Percentiles rank a stretch among this genome's conserved stretches.
phyloP scores from a whole-genome alignment of 2,113 vertebrate species.

The Chroicocephalus ridibundus region DNA sequence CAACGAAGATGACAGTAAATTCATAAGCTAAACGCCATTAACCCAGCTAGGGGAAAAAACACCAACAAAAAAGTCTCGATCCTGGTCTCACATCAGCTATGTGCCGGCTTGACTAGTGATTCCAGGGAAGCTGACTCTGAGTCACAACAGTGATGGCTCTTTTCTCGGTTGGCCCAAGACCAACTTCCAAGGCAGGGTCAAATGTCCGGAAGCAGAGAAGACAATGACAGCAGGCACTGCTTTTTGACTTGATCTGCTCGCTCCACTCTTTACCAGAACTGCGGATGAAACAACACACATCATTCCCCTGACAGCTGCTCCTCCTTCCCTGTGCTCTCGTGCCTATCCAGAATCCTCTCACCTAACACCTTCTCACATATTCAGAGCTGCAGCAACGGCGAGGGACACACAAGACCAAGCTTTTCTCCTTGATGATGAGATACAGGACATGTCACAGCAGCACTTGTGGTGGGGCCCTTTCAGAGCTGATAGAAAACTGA shows the following conservation, averaged over 20 bases:
- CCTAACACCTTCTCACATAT: background rate
- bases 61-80: background rate
- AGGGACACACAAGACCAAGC: background rate
- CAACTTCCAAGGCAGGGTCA: background rate
- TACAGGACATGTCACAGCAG: background rate
- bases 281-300: background rate
- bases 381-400: background rate
- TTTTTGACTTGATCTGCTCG: background rate
- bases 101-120: background rate
- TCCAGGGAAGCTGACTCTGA: background rate
- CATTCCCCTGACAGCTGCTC: background rate
- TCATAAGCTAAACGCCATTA: background rate
- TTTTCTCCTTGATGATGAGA: background rate
- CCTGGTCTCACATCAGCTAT: background rate
- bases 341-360: background rate
- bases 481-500: background rate
- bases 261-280: background rate
- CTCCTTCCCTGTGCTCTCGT: background rate
- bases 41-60: background rate
- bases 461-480: background rate
- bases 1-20: background rate
- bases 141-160: background rate
- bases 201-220: background rate
- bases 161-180: background rate
- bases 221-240: background rate